Evolutionary conservation across 2,113 vertebrate species (phyloP).

Genomic region (Acrocephalus arundinaceus): DNA sequence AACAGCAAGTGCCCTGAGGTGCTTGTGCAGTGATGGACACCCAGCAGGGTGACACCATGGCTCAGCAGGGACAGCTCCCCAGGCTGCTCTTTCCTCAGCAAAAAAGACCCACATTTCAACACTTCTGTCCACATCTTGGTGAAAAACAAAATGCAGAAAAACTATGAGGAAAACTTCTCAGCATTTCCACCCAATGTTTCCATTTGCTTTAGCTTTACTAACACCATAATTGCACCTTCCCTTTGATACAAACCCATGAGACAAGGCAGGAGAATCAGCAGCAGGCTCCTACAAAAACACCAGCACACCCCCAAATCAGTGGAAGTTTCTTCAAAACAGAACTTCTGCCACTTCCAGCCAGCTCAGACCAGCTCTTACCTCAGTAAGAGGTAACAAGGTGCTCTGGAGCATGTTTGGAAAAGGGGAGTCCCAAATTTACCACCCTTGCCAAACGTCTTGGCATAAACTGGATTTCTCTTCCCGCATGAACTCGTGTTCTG

Average conservation of each 20-base stretch:
- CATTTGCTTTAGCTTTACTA: not conserved
- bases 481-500: accelerated
- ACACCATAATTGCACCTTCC: not conserved
- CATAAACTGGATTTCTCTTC: not conserved
- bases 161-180: not conserved
- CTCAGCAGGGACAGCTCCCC: not conserved
- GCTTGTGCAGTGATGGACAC: not conserved
- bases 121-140: not conserved
- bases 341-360: not conserved
- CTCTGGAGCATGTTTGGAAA: not conserved
- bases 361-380: not conserved
- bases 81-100: not conserved
- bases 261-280: not conserved
- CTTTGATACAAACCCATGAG: not conserved
- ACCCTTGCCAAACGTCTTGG: accelerated
- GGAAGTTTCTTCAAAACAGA: not conserved
- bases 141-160: not conserved
- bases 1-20: not conserved
- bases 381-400: not conserved
- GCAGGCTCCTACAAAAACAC: not conserved
- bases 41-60: not conserved
- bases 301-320: not conserved
- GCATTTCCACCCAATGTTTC: accelerated
- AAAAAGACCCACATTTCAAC: not conserved
- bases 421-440: not conserved